Base-by-base conservation (phyloP, 1,140 invertebrate species). In the Homalodisca vitripennis region DNA sequence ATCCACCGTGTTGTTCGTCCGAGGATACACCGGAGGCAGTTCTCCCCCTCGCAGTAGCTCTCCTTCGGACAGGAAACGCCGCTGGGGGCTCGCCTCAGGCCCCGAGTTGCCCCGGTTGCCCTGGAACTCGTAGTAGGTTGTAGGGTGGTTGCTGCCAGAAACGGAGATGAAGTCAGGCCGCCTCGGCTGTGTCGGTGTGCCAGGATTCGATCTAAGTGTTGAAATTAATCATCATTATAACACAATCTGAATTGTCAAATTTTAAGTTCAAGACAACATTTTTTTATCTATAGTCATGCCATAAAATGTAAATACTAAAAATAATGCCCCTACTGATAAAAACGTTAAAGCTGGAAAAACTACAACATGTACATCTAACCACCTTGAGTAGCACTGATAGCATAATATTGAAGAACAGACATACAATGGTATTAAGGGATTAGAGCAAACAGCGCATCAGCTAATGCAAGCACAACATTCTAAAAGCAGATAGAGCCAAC, bases 171-270 rank as follows among this genome's bases (percentile, higher is more conserved):
- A 94, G 79, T 93, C 92, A 10, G 91, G 91, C 68, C 92, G 85
- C 76, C 91, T 85, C 57, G 90, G 87, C 83, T 93, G 91, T 71
- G 92, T 94, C 72, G 93, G 92, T 71, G 92, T 94, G 75, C 91
- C 91, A 67, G 92, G 92, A 81, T 94, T 94, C 64, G 92, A 94
- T 85, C 92, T 93, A n/a, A n/a, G n/a, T n/a, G n/a, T 85, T 77
- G 81, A 79, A n/a, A n/a, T n/a, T n/a, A n/a, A n/a, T n/a, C n/a
- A n/a, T n/a, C n/a, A n/a, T n/a, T n/a, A n/a, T n/a, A n/a, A n/a
- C n/a, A n/a, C n/a, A 60, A 60, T 60, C 55, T 60, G 29, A 26
- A 60, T 60, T 60, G 29, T 14, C 22, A 60, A 10, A 1, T 1
- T 2, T 60, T 27, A 55, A 6, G 22, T 22, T 14, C 3, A 26